Base-by-base conservation (phyloP, 1,140 invertebrate species). In the Drosophila nigrodunni region DNA sequence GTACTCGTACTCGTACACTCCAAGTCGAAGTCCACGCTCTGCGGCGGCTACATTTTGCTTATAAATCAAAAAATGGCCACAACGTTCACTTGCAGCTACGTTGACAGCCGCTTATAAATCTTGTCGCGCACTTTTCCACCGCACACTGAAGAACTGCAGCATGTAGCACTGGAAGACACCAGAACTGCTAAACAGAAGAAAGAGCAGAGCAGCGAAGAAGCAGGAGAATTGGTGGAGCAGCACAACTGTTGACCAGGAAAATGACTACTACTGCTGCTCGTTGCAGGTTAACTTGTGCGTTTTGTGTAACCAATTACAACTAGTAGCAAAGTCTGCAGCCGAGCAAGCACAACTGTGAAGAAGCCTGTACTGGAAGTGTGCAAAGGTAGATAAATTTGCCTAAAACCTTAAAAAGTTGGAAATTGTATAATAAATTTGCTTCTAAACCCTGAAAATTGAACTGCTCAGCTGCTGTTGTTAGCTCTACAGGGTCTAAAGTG, bases 51-150 rank as follows among this genome's bases (percentile, higher is more conserved):
- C 83, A 83, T 88, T 89, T 89, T 83, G 85, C 85, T 89, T 89
- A 89, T 89, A 89, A 89, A 89, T 89, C 85, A 89, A 89, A 89
- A 89, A 89, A 72, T 81, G 86, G 80, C 82, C 82, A 86, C 77
- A 65, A 67, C 85, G 57, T 50, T 74, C 61, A 78, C 71, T 67
- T 71, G 77, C 71, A 74, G 52, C 68, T 80, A 30, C 80, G 85
- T 80, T 89, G 85, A 89, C 85, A 89, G 85, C 74, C 85, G 85
- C 85, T 89, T 89, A 89, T 89, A 89, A 89, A 89, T 89, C 85
- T 89, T 89, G 83, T 88, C 83, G 83, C 85, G 83, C 80, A 89
- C 82, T 86, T 85, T 72, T 77, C 60, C 47, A 47, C 47, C 50
- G 43, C 37, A 57, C 74, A 44, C 58, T 55, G 10, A 9, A 41